Conservation (phyloP, 1,140 invertebrate genomes). For the Cherax quadricarinatus region DNA sequence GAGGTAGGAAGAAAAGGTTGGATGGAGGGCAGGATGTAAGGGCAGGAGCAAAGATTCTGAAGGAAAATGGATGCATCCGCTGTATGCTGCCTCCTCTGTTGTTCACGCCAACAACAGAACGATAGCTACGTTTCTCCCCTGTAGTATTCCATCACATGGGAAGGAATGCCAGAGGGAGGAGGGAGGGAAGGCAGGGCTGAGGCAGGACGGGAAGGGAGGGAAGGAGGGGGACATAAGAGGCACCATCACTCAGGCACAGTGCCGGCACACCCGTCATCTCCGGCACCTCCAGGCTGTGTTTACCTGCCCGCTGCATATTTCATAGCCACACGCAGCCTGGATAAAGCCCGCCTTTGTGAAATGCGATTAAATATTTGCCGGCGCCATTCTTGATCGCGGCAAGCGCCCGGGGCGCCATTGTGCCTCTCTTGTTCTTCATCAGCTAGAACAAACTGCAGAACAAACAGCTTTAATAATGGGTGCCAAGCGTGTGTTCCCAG, state of each 20-base stretch:
- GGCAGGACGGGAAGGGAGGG: not conserved
- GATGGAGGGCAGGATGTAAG: not conserved
- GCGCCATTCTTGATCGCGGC: slow-evolving; percentile 68
- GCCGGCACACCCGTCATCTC: slow-evolving; percentile 23
- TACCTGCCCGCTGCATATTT: slow-evolving; percentile 62
- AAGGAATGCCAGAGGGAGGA: not conserved
- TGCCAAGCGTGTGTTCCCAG: slow-evolving; percentile 54
- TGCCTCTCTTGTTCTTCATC: slow-evolving; percentile 68
- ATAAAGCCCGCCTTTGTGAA: slow-evolving; percentile 67
- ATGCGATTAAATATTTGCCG: slow-evolving; percentile 69
- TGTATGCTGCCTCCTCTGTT: no score
- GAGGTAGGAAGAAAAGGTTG: not conserved
- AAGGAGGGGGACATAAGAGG: not conserved
- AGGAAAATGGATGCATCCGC: no score
- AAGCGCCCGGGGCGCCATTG: slow-evolving; percentile 65
- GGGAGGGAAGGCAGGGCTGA: not conserved
- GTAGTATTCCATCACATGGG: not conserved
- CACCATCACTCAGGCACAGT: not conserved
- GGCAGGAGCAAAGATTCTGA: not conserved
- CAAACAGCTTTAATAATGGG: slow-evolving; percentile 66
- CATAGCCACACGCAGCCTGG: slow-evolving; percentile 56
- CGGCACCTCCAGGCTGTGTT: slow-evolving; percentile 14
- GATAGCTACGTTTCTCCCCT: no score
- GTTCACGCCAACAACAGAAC: no score
- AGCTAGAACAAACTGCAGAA: slow-evolving; percentile 67